Base-by-base conservation (phyloP, 2,888 invertebrate genomes). In the Hypselothyrea guttata region DNA sequence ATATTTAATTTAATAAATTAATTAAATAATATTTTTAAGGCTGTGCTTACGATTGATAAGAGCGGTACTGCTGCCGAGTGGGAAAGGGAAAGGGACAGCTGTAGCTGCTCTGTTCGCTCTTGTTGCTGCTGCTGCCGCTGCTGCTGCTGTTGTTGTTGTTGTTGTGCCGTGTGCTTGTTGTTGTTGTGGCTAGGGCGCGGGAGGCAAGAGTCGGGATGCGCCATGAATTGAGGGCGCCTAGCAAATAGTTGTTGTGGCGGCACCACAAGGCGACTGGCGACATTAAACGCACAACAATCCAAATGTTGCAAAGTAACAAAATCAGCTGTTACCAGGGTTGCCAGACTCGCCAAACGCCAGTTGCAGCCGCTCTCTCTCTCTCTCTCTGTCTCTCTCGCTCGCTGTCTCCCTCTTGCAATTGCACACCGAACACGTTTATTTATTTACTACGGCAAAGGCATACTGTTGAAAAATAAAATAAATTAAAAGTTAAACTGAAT, bases 241-340 rank as follows among this genome's bases (percentile, higher is more conserved):
- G 59, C 64, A 78, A 66, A 65, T 59, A 89, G 53, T 37, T 52
- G 49, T 67, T 67, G 54, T 56, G 69, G 57, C 64, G 69, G 49
- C 47, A 45, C 35, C 69, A 52, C 51, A 82, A 48, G 47, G 49
- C 56, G 31, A 55, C 49, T 49, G 71, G 62, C 78, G 84, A 84
- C 81, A 81, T 81, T 75, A 78, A 84, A 58, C 22, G n/a, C n/a
- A n/a, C n/a, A n/a, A 22, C 22, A 4, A 4, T 22, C 5, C 5
- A 22, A 22, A 22, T 22, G 5, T 22, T 22, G n/a, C n/a, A n/a
- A n/a, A n/a, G n/a, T n/a, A n/a, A n/a, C n/a, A n/a, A n/a, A n/a
- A n/a, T n/a, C n/a, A n/a, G n/a, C n/a, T n/a, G n/a, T n/a, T n/a
- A n/a, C n/a, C n/a, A n/a, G n/a, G n/a, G n/a, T n/a, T n/a, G n/a